Evolutionary conservation across 37 sponge, comb jelly and placozoan genomes (phyloP), one percentile per base, ranked within the genome.

Genomic region (Beroe forskalii): DNA sequence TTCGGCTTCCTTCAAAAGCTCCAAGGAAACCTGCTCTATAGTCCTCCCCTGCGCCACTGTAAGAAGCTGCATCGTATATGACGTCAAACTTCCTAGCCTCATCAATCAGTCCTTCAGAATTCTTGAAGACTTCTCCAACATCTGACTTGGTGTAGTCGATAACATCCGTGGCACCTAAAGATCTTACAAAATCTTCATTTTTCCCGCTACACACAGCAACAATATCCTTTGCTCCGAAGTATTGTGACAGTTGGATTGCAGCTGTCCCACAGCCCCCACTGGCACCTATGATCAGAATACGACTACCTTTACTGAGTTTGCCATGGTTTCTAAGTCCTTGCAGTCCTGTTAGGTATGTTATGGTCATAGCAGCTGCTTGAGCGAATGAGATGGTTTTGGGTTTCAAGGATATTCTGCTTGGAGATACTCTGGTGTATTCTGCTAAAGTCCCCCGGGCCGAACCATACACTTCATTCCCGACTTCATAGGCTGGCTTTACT

Each of bases 401-500:
- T 43, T 80, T 80, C 24, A 38, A 37, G 9, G 86, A 4, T 2
- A 80, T 23, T 0, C 86, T 3, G 42, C 2, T 48, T 6, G 40
- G 86, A 24, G n/a, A 1, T 1, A 25, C 55, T 38, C 4, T 25
- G 20, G 86, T 23, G 27, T 30, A 80, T 0, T 80, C 86, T 33
- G 86, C 86, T 8, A 80, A 43, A 44, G 48, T 80, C 0, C 86
- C 86, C 20, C 12, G 9, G 12, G 55, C 27, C 19, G 40, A 43
- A 41, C 86, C 86, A 43, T 44, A 80, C 1, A 80, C 86, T 80
- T 80, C 86, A 43, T 80, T 48, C n/a, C 86, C 86, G 4, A 80
- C 86, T 42, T 80, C 22, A 80, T 27, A 80, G 6, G 37, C 4
- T 4, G 9, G 19, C 4, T 22, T 28, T 1, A 80, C 86, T 20